phyloP scores from a whole-genome alignment of 2,888 invertebrate genomes.

The Ditula angustiorana region DNA sequence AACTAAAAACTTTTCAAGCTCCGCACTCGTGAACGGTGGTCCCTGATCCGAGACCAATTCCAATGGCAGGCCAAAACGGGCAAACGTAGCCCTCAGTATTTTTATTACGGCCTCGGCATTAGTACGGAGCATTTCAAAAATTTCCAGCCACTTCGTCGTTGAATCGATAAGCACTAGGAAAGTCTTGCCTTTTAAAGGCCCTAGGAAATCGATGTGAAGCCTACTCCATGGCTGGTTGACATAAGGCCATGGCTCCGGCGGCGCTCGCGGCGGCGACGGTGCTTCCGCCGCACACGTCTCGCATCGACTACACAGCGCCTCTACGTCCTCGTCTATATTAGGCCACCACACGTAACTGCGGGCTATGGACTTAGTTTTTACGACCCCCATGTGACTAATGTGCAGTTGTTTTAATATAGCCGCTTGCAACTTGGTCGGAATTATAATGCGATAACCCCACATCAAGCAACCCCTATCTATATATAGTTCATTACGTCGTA shows the following conservation, averaged over 20 bases:
- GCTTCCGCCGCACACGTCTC: constrained; percentile 3
- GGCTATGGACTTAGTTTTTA: background rate
- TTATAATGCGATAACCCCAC: background rate
- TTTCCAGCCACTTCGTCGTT: background rate
- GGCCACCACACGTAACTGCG: background rate
- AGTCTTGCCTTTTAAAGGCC: background rate
- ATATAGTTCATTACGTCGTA: too few relatives aligned
- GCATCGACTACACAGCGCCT: background rate
- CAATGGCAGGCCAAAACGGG: background rate
- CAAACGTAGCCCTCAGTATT: background rate
- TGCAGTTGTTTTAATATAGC: background rate
- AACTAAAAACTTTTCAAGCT: background rate
- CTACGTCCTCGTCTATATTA: background rate
- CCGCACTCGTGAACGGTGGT: background rate
- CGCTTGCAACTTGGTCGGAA: background rate
- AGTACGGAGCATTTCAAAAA: background rate
- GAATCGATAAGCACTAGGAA: constrained; percentile 2
- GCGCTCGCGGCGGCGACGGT: background rate
- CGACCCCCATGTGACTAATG: background rate
- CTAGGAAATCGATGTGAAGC: too few relatives aligned
- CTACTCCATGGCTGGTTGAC: background rate
- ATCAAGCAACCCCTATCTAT: too few relatives aligned
- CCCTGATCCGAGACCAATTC: constrained; percentile 11
- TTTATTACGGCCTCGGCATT: background rate
- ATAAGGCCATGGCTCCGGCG: background rate